Evolutionary conservation across 2,888 invertebrate genomes (phyloP), one percentile per base, ranked within the genome.

Genomic region (Drosophila lacicola): DNA sequence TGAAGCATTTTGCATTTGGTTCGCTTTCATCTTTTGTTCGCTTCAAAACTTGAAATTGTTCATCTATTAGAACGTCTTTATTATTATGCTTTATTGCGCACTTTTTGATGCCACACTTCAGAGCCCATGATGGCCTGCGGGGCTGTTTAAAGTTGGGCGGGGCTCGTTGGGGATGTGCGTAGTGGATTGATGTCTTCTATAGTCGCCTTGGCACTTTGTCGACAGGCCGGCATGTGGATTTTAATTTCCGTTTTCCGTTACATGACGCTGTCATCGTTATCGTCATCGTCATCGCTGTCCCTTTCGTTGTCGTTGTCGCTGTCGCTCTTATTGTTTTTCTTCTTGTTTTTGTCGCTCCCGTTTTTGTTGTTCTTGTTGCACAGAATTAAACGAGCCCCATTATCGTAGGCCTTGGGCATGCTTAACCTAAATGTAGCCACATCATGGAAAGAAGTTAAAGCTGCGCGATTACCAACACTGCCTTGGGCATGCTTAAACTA

Each of bases 201-300:
- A 68, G 29, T 46, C 51, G 57, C 19, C 37, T 61, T 62, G 67
- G 61, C 63, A 61, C 70, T 60, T 70, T 75, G 74, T 63, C 63
- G 65, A 63, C 63, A 57, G 50, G 54, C 47, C 61, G 50, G 70
- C 57, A 65, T 75, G 75, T 78, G 68, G 57, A 78, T 83, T 83
- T 83, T 80, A 83, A 83, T 83, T 86, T 83, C 83, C 83, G 86
- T 63, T 85, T 73, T 76, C 76, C 76, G 70, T 74, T 74, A 82
- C 74, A 85, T 80, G 69, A 70, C 72, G 60, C 66, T 77, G 77
- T 77, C 77, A 70, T 74, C 64, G 80, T 69, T 60, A 78, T 74
- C 70, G 71, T 78, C 56, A 79, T 57, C 44, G 51, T 45, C 21
- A 10, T 66, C 55, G 21, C 55, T 44, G 37, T 25, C 47, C 41